Base-by-base conservation (phyloP, 1,140 invertebrate species). In the Diachasmimorpha longicaudata region DNA sequence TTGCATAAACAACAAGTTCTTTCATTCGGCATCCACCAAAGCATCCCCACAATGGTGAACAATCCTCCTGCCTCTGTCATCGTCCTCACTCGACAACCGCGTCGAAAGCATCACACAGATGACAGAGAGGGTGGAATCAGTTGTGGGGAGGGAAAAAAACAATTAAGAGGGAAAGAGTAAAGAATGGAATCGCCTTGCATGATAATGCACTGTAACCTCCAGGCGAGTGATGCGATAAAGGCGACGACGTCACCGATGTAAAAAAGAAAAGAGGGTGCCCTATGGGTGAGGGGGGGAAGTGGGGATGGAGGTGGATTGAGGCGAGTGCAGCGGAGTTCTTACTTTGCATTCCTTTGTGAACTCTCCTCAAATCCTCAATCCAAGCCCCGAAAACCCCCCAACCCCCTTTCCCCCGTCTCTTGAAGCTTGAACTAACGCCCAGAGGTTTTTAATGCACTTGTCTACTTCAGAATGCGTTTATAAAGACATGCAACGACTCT, bases 341-440 rank as follows among this genome's bases (percentile, higher is more conserved):
- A 88, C 86, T 89, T 89, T 89, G 85, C 87, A 89, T 89, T 88
- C 87, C 86, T 89, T 89, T 89, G 87, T 88, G 81, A 31, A 48
- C 68, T 81, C 79, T 87, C 82, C 83, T 85, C 77, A 77, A 81
- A 82, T 80, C 83, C 83, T 83, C 80, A 75, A 71, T 72, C 69
- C 19, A 37, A 39, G 73, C 58, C 73, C 46, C 42, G 77, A 58
- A 79, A 78, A 79, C 78, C 72, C 77, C 70, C 80, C 74, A 73
- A 68, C 75, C 70, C 72, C 79, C 72, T 48, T 31, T 52, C 44
- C 75, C 48, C 70, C 74, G 74, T 80, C 86, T 85, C 85, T 87
- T 86, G 74, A 85, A 82, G 83, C 85, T 85, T 85, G 85, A 87
- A 86, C 86, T 85, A 87, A 87, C 85, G 85, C 84, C 86, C 85